These are phyloP conservation scores for Neotoma lepida DNA, from an alignment of 2,113 vertebrate species.

Conservation along the genomic window DNA sequence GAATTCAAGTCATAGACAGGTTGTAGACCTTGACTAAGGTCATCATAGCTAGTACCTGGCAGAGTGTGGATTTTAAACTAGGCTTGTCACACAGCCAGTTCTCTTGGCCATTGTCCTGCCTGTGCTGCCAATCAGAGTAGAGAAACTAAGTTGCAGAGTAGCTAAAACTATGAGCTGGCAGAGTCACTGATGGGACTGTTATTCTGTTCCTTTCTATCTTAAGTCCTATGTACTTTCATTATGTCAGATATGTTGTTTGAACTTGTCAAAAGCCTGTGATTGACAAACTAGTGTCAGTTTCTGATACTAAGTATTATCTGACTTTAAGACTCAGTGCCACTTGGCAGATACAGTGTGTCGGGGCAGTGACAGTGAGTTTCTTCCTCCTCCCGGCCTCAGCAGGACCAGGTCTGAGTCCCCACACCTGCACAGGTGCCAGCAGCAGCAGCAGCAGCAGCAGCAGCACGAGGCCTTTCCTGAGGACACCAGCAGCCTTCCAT, in stretches of 20 bases:
- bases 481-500: not conserved
- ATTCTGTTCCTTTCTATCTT: not conserved
- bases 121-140: not conserved
- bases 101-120: not conserved
- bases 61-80: slow-evolving; percentile 58
- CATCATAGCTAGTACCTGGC: slow-evolving; percentile 28
- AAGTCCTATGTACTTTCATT: not conserved
- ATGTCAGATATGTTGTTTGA: not conserved
- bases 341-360: slow-evolving; percentile 17
- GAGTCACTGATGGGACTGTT: not conserved
- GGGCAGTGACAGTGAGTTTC: not conserved
- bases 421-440: not conserved
- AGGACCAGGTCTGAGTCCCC: not conserved
- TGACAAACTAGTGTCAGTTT: slow-evolving; percentile 1
- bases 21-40: slow-evolving; percentile 23
- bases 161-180: not conserved
- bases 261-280: slow-evolving; percentile 44
- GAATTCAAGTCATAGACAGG: slow-evolving; percentile 67
- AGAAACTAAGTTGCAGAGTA: slow-evolving; percentile 10
- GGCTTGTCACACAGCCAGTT: slow-evolving; percentile 40
- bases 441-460: not conserved
- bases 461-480: not conserved
- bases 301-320: not conserved
- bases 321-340: slow-evolving; percentile 32
- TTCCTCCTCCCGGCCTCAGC: not conserved